phyloP scores from a whole-genome alignment of 2,797 vertebrate species.

The Miichthys miiuy region DNA sequence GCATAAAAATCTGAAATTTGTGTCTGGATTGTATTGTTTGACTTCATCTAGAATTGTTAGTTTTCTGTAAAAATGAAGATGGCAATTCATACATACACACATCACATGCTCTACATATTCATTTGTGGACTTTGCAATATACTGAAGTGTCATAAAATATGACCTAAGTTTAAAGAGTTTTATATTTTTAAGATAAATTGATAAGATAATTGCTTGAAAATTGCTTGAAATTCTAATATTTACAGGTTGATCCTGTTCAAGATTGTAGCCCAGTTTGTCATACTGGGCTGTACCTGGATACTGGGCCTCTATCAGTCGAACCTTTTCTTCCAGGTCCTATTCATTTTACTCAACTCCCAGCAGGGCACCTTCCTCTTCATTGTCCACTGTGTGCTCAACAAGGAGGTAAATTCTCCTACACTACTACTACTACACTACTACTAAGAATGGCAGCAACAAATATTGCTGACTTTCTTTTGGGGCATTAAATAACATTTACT shows the following conservation, averaged over 20 bases:
- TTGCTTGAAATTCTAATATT: not conserved
- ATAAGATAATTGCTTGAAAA: too few relatives aligned
- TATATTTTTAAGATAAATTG: too few relatives aligned
- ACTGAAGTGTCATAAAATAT: not conserved
- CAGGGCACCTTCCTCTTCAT: constrained; percentile 84
- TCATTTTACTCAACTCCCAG: constrained; percentile 82
- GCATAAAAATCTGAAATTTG: not conserved
- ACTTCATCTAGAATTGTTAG: not conserved
- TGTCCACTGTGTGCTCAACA: constrained; percentile 81
- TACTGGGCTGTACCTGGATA: constrained; percentile 82
- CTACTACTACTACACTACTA: not conserved
- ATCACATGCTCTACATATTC: not conserved
- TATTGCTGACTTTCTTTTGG: too few relatives aligned
- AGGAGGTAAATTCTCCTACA: constrained; percentile 72
- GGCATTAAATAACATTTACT: too few relatives aligned
- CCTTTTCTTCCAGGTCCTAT: constrained; percentile 73
- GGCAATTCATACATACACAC: not conserved
- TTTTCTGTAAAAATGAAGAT: not conserved
- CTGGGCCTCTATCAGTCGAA: constrained; percentile 76
- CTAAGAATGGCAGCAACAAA: too few relatives aligned
- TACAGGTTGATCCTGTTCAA: constrained; percentile 80
- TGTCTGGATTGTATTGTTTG: not conserved
- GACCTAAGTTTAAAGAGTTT: too few relatives aligned
- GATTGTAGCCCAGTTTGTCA: constrained; percentile 80
- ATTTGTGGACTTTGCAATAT: not conserved